phyloP scores from a whole-genome alignment of 35 echinoderm and acorn worm genomes.

The Apostichopus japonicus region DNA sequence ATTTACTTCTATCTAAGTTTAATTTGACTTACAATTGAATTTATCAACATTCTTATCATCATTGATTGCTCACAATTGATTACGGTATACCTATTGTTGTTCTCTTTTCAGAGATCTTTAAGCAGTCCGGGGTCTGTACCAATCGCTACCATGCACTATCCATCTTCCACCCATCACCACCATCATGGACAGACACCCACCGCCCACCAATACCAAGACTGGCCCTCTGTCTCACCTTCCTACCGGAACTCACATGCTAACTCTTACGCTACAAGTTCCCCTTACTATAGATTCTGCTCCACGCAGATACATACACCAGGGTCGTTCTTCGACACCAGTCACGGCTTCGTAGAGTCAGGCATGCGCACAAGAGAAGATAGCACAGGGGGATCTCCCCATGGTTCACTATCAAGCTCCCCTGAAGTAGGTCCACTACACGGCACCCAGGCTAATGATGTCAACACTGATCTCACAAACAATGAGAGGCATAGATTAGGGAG shows the following conservation, averaged over 20 bases:
- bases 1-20: no score
- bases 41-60: no score
- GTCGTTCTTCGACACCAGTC: slow-evolving; percentile 39
- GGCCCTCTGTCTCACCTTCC: slow-evolving; percentile 48
- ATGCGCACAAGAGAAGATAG: slow-evolving; percentile 38
- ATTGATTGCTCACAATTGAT: no score
- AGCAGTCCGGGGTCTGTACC: slow-evolving; percentile 48
- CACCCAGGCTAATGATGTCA: slow-evolving; percentile 13
- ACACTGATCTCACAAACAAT: background rate
- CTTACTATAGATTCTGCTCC: slow-evolving; percentile 55
- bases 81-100: background rate
- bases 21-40: no score
- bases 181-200: slow-evolving; percentile 28
- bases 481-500: slow-evolving; percentile 50
- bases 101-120: slow-evolving; percentile 33
- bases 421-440: slow-evolving; percentile 47
- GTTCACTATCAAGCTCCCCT: slow-evolving; percentile 47
- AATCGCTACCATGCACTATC: slow-evolving; percentile 53
- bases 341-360: slow-evolving; percentile 37
- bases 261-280: slow-evolving; percentile 22
- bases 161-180: slow-evolving; percentile 51
- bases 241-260: slow-evolving; percentile 44
- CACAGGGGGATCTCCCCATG: slow-evolving; percentile 44
- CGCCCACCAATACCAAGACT: slow-evolving; percentile 50
- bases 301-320: slow-evolving; percentile 51